Evolutionary conservation across 2,888 invertebrate species (phyloP).

Genomic region (Tillus elongatus): DNA sequence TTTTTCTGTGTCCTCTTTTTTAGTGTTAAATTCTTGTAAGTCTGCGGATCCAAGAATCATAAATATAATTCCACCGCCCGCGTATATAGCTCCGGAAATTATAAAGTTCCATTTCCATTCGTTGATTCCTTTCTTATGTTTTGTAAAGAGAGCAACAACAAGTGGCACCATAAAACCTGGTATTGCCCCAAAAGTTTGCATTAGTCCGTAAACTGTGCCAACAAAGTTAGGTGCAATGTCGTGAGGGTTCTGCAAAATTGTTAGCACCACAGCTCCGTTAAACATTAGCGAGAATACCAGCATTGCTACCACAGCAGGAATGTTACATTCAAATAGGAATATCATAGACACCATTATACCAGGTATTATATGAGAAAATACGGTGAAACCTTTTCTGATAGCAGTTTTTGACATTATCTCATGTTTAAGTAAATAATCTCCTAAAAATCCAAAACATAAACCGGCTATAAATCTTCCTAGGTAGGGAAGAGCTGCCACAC

Average conservation of each 20-base stretch:
- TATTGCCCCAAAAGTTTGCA: constrained; percentile 28
- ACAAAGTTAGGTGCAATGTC: constrained; percentile 32
- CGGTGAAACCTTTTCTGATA: constrained; percentile 25
- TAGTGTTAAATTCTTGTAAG: constrained; percentile 38
- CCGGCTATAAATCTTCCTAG: constrained; percentile 26
- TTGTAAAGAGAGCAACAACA: constrained; percentile 36
- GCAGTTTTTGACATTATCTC: constrained; percentile 21
- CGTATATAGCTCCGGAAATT: constrained; percentile 35
- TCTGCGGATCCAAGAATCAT: constrained; percentile 37
- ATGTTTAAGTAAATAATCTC: constrained; percentile 24
- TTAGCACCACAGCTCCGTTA: constrained; percentile 29
- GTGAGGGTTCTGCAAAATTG: constrained; percentile 29
- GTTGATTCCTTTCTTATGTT: constrained; percentile 39
- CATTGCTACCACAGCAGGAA: constrained; percentile 22
- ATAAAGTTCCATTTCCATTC: constrained; percentile 39
- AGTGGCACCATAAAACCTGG: constrained; percentile 28
- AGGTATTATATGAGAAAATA: constrained; percentile 46
- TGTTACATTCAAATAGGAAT: constrained; percentile 21
- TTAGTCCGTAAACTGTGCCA: constrained; percentile 28
- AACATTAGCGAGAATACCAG: constrained; percentile 25
- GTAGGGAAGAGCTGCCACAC: constrained; percentile 27
- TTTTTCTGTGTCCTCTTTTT: no score
- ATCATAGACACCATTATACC: constrained; percentile 40
- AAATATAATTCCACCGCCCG: constrained; percentile 35
- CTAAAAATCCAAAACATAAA: constrained; percentile 24